Base-by-base conservation (phyloP, 2,888 invertebrate species). In the Myathropa florea region DNA sequence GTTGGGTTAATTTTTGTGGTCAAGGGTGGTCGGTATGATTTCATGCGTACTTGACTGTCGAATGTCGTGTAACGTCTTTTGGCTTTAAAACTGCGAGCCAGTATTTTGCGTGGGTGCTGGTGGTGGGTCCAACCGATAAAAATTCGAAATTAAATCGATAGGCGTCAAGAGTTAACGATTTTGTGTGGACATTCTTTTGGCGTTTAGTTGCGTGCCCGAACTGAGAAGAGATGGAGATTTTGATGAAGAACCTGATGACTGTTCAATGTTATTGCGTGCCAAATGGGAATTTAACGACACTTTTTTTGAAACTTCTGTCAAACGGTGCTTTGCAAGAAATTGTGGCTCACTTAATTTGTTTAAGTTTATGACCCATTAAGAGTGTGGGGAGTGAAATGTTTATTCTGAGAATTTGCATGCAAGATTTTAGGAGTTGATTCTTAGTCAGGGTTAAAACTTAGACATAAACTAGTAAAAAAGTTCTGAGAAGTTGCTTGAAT, bases 1-100 rank as follows among this genome's bases (percentile, higher is more conserved):
- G 24, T 30, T 55, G 33, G 21, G 18, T 18, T 18, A 7, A 18
- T 28, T 12, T 24, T 60, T 30, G 21, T 64, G 64, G 64, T 64
- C 36, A 64, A 64, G 64, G 64, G 55, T 24, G 14, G 33, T 39
- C 46, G 46, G 46, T 18, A 18, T 46, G 46, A 18, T 77, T 61
- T 61, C n/a, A 18, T 72, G 39, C 80, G 80, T 73, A 80, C 72
- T 39, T 53, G 23, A 33, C 23, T 59, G 18, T 64, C 9, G 24
- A 68, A 53, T 39, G 39, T n/a, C 57, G 28, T 71, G 63, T 64
- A 64, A 78, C 39, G 57, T 39, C 55, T 61, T 33, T 33, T 30
- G 9, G 9, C 12, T 33, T 33, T n/a, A n/a, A n/a, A n/a, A n/a
- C n/a, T n/a, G n/a, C n/a, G 33, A 10, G 33, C 33, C 33, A 9